Evolutionary conservation across 2,797 vertebrate species (phyloP).

Genomic region (Anisognathus igniventris): DNA sequence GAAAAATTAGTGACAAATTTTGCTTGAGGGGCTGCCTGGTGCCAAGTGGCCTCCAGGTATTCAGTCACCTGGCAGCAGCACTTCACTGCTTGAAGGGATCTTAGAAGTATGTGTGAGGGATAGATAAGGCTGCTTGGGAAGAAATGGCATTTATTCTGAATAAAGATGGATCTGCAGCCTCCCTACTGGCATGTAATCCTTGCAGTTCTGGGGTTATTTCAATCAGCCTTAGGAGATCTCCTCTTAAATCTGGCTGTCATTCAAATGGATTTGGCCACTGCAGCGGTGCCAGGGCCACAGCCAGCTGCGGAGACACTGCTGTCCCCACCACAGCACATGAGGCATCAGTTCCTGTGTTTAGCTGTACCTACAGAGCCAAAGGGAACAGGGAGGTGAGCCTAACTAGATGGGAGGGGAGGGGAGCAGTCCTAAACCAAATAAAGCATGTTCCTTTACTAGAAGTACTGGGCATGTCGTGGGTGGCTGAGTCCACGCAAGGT

Average conservation of each 20-base stretch:
- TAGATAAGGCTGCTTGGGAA: slow-evolving; percentile 52
- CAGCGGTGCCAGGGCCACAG: background rate
- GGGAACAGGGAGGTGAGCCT: background rate
- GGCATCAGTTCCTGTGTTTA: background rate
- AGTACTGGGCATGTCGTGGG: background rate
- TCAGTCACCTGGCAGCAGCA: background rate
- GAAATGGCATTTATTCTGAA: slow-evolving; percentile 23
- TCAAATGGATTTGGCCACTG: slow-evolving; percentile 2
- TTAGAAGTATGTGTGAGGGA: slow-evolving; percentile 24
- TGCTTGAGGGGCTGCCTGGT: background rate
- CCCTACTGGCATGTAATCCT: slow-evolving; percentile 41
- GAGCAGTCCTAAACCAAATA: background rate
- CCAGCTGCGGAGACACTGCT: background rate
- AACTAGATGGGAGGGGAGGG: background rate
- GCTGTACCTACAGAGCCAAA: background rate
- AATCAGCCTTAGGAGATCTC: slow-evolving; percentile 7
- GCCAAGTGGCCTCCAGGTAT: slow-evolving; percentile 5
- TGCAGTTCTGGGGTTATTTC: slow-evolving; percentile 22
- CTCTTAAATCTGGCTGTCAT: background rate
- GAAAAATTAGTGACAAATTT: background rate
- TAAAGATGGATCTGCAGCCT: slow-evolving; percentile 26
- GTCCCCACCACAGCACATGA: background rate
- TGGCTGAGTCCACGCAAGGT: background rate
- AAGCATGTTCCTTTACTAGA: background rate
- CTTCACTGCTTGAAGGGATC: slow-evolving; percentile 27